Evolutionary conservation across 37 sponge, comb jelly and placozoan genomes (phyloP), one percentile per base, ranked within the genome.

Genomic region (Bolinopsis microptera): DNA sequence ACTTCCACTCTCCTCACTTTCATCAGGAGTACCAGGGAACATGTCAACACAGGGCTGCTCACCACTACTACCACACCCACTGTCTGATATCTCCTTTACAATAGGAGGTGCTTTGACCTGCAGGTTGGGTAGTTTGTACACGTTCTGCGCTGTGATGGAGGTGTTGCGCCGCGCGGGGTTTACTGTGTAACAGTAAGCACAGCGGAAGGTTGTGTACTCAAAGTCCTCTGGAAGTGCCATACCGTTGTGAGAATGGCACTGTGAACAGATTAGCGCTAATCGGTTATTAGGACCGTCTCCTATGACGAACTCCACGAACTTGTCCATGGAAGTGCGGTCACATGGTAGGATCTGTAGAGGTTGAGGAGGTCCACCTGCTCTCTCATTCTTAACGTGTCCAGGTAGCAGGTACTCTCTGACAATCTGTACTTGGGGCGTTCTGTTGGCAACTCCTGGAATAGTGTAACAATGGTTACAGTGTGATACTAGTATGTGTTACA

Each of bases 211-310:
- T 93, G 90, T 92, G 88, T 95, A 97, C 69, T 97, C 98, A 95
- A 95, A 97, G 32, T 97, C 96, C 67, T 96, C 96, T 38, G 94
- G 93, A 0, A 97, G 94, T 28, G 95, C 95, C 97, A 97, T 96
- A 28, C 97, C 97, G 92, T 97, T 96, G 94, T 97, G 97, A 0
- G 95, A 95, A 93, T 92, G 76, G 69, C 98, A 97, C 67, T 96
- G 38, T 8, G 86, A 92, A 37, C 96, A 96, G 92, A 96, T 94
- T 68, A 97, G 96, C 32, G 98, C 96, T 80, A 94, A 97, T 26
- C 98, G 83, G n/a, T 95, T 95, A 93, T 94, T 94, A 24, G 98
- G 96, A 28, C 98, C 98, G 93, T 97, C 98, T 5, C 98, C 98
- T 32, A 97, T 94, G 28, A 97, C 75, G 61, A 93, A 97, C 69